Evolutionary conservation across 2,888 invertebrate genomes (phyloP), one percentile per base, ranked within the genome.

Genomic region (Brenthis ino): DNA sequence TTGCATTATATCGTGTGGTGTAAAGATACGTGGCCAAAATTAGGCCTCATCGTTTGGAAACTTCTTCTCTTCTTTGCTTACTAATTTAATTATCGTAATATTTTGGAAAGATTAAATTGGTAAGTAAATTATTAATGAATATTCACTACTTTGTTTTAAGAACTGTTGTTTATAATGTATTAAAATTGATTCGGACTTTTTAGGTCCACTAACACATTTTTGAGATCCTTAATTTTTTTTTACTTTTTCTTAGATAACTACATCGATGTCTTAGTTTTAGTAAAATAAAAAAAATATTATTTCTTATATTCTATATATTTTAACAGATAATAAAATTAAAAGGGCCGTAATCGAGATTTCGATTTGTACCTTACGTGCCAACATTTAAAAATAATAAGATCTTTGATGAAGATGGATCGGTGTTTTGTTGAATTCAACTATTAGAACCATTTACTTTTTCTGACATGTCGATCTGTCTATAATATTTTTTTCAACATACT

Each of bases 311-410:
- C 48, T 58, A 3, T 28, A n/a, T 58, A 20, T 58, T 28, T 50
- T 48, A 28, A 50, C 48, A 28, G n/a, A 60, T 50, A 50, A 50
- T 50, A 50, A 48, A 58, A 28, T 50, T 60, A 43, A 43, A 43
- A 11, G 37, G 37, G 37, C 37, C 28, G 50, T 50, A 28, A 60
- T 16, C 14, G 33, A 60, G 60, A 60, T 60, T 48, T 48, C 50
- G 60, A n/a, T 60, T 60, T 60, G 48, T 24, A 60, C 48, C 50
- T 60, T 60, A 60, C 50, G 60, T 60, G 60, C 60, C 60, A 60
- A 60, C 50, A 60, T 28, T n/a, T n/a, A 28, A 60, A 60, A 28
- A 1, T 50, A 33, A 60, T 60, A 50, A 60, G 50, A 50, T 50
- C 12, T n/a, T 33, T 28, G 28, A 50, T 48, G 48, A 43, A 43